Evolutionary conservation across 2,888 invertebrate species (phyloP).

Genomic region (Heliconius charithonia): DNA sequence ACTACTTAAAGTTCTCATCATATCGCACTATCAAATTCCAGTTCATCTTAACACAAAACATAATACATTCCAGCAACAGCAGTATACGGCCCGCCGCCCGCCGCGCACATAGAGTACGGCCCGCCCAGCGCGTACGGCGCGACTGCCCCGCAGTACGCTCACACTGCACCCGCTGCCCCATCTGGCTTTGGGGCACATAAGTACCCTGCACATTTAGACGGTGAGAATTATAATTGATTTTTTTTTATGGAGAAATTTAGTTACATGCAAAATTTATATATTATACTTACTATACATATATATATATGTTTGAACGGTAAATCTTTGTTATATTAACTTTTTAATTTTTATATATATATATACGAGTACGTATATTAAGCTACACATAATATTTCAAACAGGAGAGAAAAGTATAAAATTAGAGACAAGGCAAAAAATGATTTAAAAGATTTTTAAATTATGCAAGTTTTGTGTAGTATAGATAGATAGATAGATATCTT

Average conservation of each 20-base stretch:
- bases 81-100: conserved; percentile 72
- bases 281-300: no score
- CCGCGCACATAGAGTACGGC: conserved; percentile 68
- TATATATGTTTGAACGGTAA: no score
- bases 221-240: conserved; percentile 55
- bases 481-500: no score
- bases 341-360: no score
- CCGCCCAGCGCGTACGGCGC: conserved; percentile 71
- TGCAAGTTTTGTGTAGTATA: no score
- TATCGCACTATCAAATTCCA: not conserved
- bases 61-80: conserved; percentile 58
- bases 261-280: no score
- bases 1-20: not conserved
- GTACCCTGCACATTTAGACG: conserved; percentile 75
- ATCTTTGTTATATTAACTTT: no score
- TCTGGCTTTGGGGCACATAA: conserved; percentile 75
- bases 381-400: not conserved
- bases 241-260: not conserved
- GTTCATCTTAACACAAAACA: not conserved
- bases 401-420: not conserved
- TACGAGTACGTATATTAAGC: not conserved
- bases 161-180: conserved; percentile 68
- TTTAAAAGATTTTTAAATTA: no score
- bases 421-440: no score
- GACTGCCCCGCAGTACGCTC: conserved; percentile 71